Conservation (phyloP, 2,113 vertebrate genomes). For the Casuarius casuarius region DNA sequence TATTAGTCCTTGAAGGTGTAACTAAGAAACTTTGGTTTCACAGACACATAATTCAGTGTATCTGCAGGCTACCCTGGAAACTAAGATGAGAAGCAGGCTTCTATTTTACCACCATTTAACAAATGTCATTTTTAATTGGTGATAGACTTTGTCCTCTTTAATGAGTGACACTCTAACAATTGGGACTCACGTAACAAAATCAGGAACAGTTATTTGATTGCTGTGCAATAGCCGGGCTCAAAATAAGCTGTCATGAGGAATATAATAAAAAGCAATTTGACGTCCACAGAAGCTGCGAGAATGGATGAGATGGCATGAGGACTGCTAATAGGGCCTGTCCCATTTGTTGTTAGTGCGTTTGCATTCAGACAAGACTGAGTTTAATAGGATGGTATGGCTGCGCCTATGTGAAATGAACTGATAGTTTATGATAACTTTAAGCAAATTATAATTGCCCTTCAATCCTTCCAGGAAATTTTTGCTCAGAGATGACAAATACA, state of each 20-base stretch:
- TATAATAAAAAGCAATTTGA: neutral
- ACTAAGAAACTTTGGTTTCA: slow-evolving; percentile 3
- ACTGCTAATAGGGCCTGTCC: neutral
- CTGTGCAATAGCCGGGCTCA: neutral
- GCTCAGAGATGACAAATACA: neutral
- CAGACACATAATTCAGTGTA: neutral
- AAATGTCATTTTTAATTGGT: slow-evolving; percentile 55
- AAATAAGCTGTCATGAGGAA: neutral
- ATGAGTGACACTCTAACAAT: neutral
- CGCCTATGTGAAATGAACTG: neutral
- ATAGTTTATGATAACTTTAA: neutral
- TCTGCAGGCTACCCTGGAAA: slow-evolving; percentile 38
- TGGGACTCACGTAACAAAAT: neutral
- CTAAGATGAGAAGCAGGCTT: neutral
- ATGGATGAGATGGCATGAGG: rapidly evolving
- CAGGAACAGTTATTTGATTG: neutral
- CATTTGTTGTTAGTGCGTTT: neutral
- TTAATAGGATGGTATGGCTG: neutral
- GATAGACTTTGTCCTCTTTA: neutral
- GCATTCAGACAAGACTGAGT: neutral
- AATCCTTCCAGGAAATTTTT: neutral
- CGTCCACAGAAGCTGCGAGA: neutral
- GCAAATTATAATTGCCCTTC: neutral
- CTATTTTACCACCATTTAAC: neutral
- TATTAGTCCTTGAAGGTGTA: slow-evolving; percentile 43